Base-by-base conservation (phyloP, 1,140 invertebrate species). In the Cryptotermes secundus region DNA sequence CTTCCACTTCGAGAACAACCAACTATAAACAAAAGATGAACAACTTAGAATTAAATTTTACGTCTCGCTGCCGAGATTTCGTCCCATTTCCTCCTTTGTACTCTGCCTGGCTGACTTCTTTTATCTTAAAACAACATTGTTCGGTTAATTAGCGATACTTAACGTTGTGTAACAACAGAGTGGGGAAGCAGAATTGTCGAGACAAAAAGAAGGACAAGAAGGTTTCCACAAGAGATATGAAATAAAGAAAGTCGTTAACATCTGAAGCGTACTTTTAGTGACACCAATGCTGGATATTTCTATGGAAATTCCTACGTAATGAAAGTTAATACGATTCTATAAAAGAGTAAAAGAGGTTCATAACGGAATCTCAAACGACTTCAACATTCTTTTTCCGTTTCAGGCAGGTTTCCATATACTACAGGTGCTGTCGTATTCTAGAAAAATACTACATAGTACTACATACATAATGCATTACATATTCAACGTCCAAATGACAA, bases 91-190 rank as follows among this genome's bases (percentile, higher is more conserved):
- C 26, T 72, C 59, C 59, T 72, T 72, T 72, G 59, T 72, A 6
- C 59, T 31, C 0, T 14, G 59, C 59, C 59, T 7, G 14, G 59
- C 59, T 72, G 9, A 72, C 59, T 72, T 72, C 59, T 72, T 72
- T 72, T 72, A 72, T 72, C 59, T 72, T 72, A 72, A n/a, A 72
- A 72, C 59, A 72, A 72, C 59, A 72, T 72, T 72, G 59, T 72
- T 72, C 59, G 59, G 59, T 72, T 72, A 72, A 72, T 72, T 72
- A 72, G 31, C 59, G 59, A 72, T 72, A 72, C 31, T 72, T 72
- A 72, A 72, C 59, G n/a, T 72, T 72, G 26, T 72, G 59, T 31
- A 72, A 72, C 59, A 72, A 6, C 31, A n/a, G 31, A 14, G 59
- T 26, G 14, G 26, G 59, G 1, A 19, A 19, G 45, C 7, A 19